Conservation (phyloP, 2,888 invertebrate species). For the Morinoia aosen region DNA sequence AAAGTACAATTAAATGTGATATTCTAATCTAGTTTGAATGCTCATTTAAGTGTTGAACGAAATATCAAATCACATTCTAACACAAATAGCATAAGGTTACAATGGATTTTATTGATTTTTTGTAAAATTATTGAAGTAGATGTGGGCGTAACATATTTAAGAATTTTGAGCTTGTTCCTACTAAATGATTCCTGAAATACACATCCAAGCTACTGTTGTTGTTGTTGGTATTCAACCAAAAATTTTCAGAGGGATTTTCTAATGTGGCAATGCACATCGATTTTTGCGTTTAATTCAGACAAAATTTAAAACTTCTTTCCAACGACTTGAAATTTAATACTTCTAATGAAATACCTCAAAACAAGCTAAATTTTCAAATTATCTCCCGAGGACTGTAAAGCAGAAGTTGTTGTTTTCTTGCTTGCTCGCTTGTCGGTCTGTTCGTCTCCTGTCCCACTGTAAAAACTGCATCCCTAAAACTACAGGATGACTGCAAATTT, state of each 20-base stretch:
- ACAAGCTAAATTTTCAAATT: not conserved
- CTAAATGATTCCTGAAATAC: not conserved
- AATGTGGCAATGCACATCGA: not conserved
- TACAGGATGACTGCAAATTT: not conserved
- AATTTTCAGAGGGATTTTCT: not conserved
- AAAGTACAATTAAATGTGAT: not conserved
- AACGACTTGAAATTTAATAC: not conserved
- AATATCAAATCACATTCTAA: not conserved
- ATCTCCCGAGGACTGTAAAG: too few relatives aligned
- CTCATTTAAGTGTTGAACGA: not conserved
- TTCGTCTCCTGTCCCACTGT: too few relatives aligned
- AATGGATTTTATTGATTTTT: not conserved
- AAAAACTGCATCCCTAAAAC: too few relatives aligned
- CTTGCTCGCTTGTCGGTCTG: too few relatives aligned
- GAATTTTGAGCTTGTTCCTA: not conserved
- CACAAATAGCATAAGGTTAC: not conserved
- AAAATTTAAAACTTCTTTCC: not conserved
- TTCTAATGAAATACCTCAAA: not conserved
- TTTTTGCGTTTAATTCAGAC: not conserved
- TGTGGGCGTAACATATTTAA: not conserved
- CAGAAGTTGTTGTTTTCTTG: too few relatives aligned
- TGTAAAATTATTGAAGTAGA: not conserved
- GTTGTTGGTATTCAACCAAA: not conserved
- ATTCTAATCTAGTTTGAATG: not conserved
- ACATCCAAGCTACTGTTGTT: not conserved